A percentile compares a stretch with the other conserved stretches of the same genome.
These are phyloP conservation scores for Cryptocheilus praepositus DNA, from an alignment of 2,888 invertebrate species.

Conservation along the genomic window DNA sequence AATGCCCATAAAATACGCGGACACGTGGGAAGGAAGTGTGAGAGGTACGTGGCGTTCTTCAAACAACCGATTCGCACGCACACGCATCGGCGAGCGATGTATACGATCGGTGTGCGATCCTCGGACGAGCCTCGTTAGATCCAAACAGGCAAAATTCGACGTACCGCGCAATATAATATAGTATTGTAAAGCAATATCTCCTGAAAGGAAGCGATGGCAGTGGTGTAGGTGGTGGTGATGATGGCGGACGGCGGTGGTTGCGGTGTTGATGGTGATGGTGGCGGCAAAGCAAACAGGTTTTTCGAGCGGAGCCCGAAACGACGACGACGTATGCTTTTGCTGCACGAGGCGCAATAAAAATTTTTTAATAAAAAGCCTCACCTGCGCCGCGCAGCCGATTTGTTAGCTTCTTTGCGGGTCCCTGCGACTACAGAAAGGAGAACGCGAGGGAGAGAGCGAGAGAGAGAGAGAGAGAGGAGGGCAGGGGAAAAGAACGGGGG, in stretches of 20 bases:
- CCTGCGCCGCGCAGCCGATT: slow-evolving; percentile 49
- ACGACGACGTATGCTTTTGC: slow-evolving; percentile 49
- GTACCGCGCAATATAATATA: slow-evolving; percentile 62
- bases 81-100: neutral
- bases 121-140: slow-evolving; percentile 55
- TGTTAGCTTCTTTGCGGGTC: slow-evolving; percentile 57
- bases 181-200: slow-evolving; percentile 60
- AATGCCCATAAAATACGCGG: slow-evolving; percentile 4
- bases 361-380: slow-evolving; percentile 61
- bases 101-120: slow-evolving; percentile 29
- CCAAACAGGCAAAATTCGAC: slow-evolving; percentile 58
- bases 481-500: slow-evolving; percentile 21
- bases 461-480: neutral
- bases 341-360: slow-evolving; percentile 55
- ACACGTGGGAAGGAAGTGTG: slow-evolving; percentile 3
- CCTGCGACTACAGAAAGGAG: slow-evolving; percentile 14
- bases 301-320: slow-evolving; percentile 51
- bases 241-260: slow-evolving; percentile 9
- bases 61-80: slow-evolving; percentile 14
- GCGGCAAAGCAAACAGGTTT: slow-evolving; percentile 58
- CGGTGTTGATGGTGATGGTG: slow-evolving; percentile 34
- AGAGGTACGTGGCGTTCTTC: slow-evolving; percentile 11
- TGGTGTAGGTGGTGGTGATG: slow-evolving; percentile 23
- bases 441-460: neutral
- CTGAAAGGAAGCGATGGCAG: slow-evolving; percentile 51